phyloP scores from a whole-genome alignment of 2,113 vertebrate genomes.

The Prochilodus magdalenae region DNA sequence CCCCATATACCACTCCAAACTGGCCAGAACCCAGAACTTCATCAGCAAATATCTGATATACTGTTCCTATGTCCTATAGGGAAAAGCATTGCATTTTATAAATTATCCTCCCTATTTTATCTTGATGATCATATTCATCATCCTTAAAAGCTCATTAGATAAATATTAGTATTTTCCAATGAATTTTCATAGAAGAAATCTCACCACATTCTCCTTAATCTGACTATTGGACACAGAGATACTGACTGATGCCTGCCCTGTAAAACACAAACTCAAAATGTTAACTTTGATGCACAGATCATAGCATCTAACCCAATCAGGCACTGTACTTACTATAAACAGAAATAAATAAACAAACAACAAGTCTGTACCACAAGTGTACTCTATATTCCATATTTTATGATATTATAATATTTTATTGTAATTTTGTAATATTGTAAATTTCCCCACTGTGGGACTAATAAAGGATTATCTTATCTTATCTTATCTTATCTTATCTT shows the following conservation, averaged over 20 bases:
- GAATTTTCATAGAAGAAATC: constrained; percentile 45
- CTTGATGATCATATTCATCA: no score
- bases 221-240: constrained; percentile 92
- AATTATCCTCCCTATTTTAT: background rate
- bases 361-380: no score
- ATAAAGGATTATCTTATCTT: no score
- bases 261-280: constrained; percentile 36
- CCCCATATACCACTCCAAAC: constrained; percentile 92
- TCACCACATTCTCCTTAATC: constrained; percentile 90
- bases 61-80: constrained; percentile 85
- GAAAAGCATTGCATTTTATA: constrained; percentile 20
- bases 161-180: background rate
- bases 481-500: no score
- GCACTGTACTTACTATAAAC: background rate
- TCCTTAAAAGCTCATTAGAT: background rate
- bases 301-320: background rate
- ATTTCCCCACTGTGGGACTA: no score
- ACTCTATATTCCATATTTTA: no score
- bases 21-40: constrained; percentile 91
- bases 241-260: constrained; percentile 88
- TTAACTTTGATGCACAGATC: no score
- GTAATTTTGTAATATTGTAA: no score
- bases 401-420: no score
- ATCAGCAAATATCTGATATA: constrained; percentile 93
- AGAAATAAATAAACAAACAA: background rate